Evolutionary conservation across 2,888 invertebrate species (phyloP).

Genomic region (Monochamus alternatus): DNA sequence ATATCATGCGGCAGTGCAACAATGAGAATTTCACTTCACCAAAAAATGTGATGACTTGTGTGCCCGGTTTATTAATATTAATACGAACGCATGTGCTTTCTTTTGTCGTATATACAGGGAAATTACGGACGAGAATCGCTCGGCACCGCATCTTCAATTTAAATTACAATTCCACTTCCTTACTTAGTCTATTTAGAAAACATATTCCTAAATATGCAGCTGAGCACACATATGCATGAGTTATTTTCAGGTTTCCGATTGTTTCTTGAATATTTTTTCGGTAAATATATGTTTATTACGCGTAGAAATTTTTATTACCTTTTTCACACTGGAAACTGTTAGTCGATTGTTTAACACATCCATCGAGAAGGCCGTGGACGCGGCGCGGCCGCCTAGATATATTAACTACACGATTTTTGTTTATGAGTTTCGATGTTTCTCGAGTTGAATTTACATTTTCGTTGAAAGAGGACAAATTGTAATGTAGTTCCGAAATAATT

Average conservation of each 20-base stretch:
- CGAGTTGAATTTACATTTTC: background rate
- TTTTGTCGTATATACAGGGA: slow-evolving; percentile 20
- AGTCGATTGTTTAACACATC: slow-evolving; percentile 50
- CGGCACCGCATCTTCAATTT: slow-evolving; percentile 40
- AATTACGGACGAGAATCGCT: slow-evolving; percentile 34
- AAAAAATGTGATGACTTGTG: slow-evolving; percentile 28
- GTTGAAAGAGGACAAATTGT: background rate
- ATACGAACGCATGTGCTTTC: slow-evolving; percentile 34
- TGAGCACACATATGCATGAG: slow-evolving; percentile 52
- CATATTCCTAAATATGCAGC: slow-evolving; percentile 50
- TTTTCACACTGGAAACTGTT: slow-evolving; percentile 56
- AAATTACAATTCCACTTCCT: slow-evolving; percentile 42
- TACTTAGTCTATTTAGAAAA: slow-evolving; percentile 39
- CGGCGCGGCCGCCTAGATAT: background rate
- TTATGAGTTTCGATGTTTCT: background rate
- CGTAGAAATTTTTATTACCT: slow-evolving; percentile 53
- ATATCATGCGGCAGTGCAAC: slow-evolving; percentile 8
- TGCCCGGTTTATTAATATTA: slow-evolving; percentile 34
- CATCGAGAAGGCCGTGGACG: slow-evolving; percentile 41
- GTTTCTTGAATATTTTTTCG: slow-evolving; percentile 52
- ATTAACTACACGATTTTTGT: slow-evolving; percentile 3
- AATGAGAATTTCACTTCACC: slow-evolving; percentile 29
- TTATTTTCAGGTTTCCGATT: slow-evolving; percentile 53
- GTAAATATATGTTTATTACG: slow-evolving; percentile 50
- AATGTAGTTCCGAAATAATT: background rate